phyloP scores from a whole-genome alignment of 1,140 invertebrate species.

The Neelides sp. region DNA sequence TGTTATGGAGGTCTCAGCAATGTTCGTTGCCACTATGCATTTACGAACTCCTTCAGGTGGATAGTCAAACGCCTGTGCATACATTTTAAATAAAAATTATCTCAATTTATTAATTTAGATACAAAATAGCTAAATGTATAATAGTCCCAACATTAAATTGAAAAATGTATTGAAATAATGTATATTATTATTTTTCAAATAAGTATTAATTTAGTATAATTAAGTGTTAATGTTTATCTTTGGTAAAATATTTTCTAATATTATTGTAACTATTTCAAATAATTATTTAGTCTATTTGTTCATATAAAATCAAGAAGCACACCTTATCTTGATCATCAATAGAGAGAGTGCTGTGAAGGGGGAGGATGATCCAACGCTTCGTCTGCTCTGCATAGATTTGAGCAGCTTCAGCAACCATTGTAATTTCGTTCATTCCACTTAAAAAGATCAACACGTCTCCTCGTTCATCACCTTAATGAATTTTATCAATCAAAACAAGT shows the following conservation, averaged over 20 bases:
- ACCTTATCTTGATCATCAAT: constrained; percentile 92
- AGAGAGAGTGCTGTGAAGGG: constrained; percentile 84
- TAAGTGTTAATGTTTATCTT: no score
- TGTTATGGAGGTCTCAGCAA: constrained; percentile 97
- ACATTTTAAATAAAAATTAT: constrained; percentile 11
- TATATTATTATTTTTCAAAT: no score
- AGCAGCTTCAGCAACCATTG: constrained; percentile 72
- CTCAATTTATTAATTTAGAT: not conserved
- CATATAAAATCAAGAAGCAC: no score
- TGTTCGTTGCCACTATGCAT: constrained; percentile 98
- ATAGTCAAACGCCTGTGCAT: constrained; percentile 79
- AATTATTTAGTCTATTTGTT: not conserved
- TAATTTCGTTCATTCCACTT: constrained; percentile 91
- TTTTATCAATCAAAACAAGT: constrained; percentile 21
- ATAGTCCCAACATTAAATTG: not conserved
- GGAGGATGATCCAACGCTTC: constrained; percentile 81
- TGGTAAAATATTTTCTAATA: no score
- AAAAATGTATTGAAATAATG: no score
- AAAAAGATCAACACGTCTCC: constrained; percentile 94
- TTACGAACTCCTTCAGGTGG: constrained; percentile 89
- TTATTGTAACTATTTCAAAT: no score
- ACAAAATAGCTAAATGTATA: not conserved
- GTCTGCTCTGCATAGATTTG: constrained; percentile 68
- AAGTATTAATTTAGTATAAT: no score
- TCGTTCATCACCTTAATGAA: constrained; percentile 58